These are phyloP conservation scores for Nasonia giraulti DNA, from an alignment of 1,140 invertebrate genomes.

Conservation along the genomic window DNA sequence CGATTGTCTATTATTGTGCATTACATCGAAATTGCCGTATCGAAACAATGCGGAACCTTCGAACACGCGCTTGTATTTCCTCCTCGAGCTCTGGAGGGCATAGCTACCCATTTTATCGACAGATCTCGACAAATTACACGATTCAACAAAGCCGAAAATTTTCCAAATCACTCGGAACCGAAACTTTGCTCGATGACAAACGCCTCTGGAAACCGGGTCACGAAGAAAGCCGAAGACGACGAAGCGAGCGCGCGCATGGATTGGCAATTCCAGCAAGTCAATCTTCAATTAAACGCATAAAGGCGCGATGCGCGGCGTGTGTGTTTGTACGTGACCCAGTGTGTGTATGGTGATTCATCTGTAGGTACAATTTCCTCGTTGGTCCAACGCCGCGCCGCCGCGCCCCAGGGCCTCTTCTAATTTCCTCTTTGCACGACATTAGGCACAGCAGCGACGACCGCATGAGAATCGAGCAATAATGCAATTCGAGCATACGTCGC, in stretches of 20 bases:
- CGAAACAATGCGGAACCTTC: too few relatives aligned
- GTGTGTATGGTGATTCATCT: background rate
- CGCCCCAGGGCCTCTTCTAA: background rate
- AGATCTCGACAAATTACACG: too few relatives aligned
- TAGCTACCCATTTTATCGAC: too few relatives aligned
- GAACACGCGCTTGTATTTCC: background rate
- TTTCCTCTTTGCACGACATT: slow-evolving; percentile 13
- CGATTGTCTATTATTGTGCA: too few relatives aligned
- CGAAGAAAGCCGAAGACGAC: too few relatives aligned
- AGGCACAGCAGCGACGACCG: background rate
- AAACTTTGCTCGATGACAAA: background rate
- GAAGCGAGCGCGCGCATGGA: background rate
- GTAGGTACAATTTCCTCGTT: slow-evolving; percentile 19
- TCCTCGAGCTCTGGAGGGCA: background rate
- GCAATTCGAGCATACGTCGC: slow-evolving; percentile 33
- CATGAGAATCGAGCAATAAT: slow-evolving; percentile 43
- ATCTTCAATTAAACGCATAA: slow-evolving; percentile 18
- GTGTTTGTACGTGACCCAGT: background rate
- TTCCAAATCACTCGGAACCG: too few relatives aligned
- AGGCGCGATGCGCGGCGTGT: background rate
- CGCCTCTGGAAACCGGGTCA: background rate
- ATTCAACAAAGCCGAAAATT: too few relatives aligned
- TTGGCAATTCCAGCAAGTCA: slow-evolving; percentile 11
- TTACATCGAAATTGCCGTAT: too few relatives aligned
- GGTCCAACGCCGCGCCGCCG: background rate